These are phyloP conservation scores for Agonopterix alstromeriana DNA, from an alignment of 2,888 invertebrate species.

Conservation along the genomic window DNA sequence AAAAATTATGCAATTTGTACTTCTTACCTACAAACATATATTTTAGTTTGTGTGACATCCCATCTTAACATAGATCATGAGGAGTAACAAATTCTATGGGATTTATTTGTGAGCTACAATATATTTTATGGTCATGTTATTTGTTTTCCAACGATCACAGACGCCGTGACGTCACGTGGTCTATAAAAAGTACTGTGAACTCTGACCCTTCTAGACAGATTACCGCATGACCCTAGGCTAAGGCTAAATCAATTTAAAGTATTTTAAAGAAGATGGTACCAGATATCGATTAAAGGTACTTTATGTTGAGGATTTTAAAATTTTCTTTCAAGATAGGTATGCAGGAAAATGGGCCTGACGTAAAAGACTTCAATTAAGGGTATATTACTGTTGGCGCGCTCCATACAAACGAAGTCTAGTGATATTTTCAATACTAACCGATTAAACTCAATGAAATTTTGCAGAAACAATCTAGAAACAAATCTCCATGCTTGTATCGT, in stretches of 20 bases:
- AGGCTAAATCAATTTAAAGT: neutral
- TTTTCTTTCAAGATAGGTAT: neutral
- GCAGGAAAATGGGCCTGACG: neutral
- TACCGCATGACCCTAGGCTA: too few species aligned
- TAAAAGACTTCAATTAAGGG: too few species aligned
- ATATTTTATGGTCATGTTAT: slow-evolving; percentile 26
- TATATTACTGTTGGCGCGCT: too few species aligned
- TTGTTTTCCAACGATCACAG: slow-evolving; percentile 20
- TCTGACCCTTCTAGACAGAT: neutral
- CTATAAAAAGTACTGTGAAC: neutral
- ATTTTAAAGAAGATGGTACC: neutral
- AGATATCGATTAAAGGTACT: neutral
- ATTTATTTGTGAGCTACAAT: slow-evolving; percentile 20
- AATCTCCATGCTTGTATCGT: too few species aligned
- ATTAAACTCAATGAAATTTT: too few species aligned
- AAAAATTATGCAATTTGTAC: too few species aligned
- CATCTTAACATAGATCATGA: too few species aligned
- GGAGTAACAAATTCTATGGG: slow-evolving; percentile 4
- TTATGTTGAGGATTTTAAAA: neutral
- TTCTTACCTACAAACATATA: too few species aligned
- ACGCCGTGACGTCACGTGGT: slow-evolving; percentile 20
- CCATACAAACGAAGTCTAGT: too few species aligned
- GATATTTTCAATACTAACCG: too few species aligned
- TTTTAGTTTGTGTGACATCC: too few species aligned
- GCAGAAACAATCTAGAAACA: too few species aligned